Base-by-base conservation (phyloP, 2,888 invertebrate species). In the Heliconius ethilla region DNA sequence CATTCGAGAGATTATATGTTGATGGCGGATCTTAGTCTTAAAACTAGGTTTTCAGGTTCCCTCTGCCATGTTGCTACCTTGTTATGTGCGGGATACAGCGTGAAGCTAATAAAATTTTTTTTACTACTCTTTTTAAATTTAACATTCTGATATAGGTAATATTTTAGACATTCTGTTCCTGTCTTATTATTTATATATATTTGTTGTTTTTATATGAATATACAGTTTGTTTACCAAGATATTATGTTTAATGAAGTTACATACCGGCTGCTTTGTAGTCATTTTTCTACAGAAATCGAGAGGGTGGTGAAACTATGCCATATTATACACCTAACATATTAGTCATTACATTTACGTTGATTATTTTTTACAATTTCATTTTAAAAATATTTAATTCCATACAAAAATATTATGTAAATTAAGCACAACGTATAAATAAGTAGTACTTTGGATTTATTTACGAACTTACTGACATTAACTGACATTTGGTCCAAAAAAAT, bases 241-340 rank as follows among this genome's bases (percentile, higher is more conserved):
- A 66, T 9, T 67, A 37, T 33, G 2, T 69, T 15, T 40, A 37
- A 69, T 25, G 3, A 37, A 10, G 9, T n/a, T 10, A 75, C 66
- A 3, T 75, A 75, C 66, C 33, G 37, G 51, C 51, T 55, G 51
- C 22, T 37, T 29, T 25, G 55, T 5, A 1, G 51, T 45, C 67
- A 75, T 67, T 51, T 40, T 75, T 67, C 51, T n/a, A 13, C 22
- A 51, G 3, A 75, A 67, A 75, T 75, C 75, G 29, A 75, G 75
- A 29, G n/a, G 75, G 75, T 67, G 13, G 13, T 29, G 55, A 51
- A 25, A 51, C 15, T 27, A 29, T 15, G 2, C n/a, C 6, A 22
- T 29, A 11, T 15, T 27, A 25, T 27, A 22, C n/a, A 33, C 2
- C 27, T 22, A 51, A 25, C 22, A 33, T 59, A 33, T n/a, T 55